Base-by-base conservation (phyloP, 2,113 vertebrate species). In the Solea solea region DNA sequence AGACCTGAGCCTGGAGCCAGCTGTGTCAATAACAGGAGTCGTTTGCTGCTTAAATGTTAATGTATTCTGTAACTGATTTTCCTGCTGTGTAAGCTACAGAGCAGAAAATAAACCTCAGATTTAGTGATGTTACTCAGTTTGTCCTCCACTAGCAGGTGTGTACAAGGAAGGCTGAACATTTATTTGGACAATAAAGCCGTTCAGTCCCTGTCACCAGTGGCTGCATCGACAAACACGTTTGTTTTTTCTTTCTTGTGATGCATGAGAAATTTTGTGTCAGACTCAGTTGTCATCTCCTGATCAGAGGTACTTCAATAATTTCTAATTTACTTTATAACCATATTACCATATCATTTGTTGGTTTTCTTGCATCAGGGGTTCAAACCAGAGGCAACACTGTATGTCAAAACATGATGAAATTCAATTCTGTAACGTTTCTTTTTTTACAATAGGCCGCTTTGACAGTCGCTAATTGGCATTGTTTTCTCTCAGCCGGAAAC, bases 11-110 rank as follows among this genome's bases (percentile, higher is more conserved):
- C 2, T 44, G 2, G 13, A 51, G 40, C 40, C 25, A 42, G 9
- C 39, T 25, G 34, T 64, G 53, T 66, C 21, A 42, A 60, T 50
- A 62, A 34, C 45, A 53, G 44, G 58, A 69, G 48, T 4, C 25
- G 59, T 55, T 54, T 55, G 46, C 59, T 61, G 12, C 40, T 27
- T 40, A 40, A 64, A 69, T 51, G 25, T 69, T 46, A 59, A 64
- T 76, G 53, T 64, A 16, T 53, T 34, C 41, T 66, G n/a, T 28
- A 58, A 49, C 64, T 50, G 66, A 64, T 64, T 64, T 64, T 15
- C 12, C 21, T 50, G 14, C 53, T 65, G 34, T 15, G 60, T 40
- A 9, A 41, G 10, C 41, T 53, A 16, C 48, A 46, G 51, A 54
- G 55, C 49, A 54, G 62, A 71, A 68, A 49, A 67, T 42, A n/a